Evolutionary conservation across 2,113 vertebrate genomes (phyloP).

Genomic region (Microcebus jonahi): DNA sequence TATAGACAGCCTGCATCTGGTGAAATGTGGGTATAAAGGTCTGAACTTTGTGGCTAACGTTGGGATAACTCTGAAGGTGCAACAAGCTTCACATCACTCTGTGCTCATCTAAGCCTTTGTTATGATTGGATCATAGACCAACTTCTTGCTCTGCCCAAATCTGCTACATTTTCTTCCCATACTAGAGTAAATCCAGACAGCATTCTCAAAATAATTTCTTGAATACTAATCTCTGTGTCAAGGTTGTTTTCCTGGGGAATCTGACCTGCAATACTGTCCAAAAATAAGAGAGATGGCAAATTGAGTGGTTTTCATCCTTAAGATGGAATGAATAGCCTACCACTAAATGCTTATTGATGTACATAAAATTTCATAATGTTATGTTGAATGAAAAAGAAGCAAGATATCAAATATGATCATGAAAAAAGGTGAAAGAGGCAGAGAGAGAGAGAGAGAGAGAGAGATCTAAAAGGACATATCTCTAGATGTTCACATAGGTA

Average conservation of each 20-base stretch:
- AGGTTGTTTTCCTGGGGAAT: not conserved
- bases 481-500: not conserved
- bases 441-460: not conserved
- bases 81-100: not conserved
- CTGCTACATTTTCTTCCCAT: not conserved
- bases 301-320: not conserved
- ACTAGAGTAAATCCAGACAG: not conserved
- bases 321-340: not conserved
- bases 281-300: not conserved
- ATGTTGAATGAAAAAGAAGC: not conserved
- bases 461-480: not conserved
- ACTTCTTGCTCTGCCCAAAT: not conserved
- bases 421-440: not conserved
- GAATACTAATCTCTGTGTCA: not conserved
- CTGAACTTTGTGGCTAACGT: not conserved
- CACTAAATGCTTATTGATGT: not conserved
- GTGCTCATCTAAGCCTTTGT: not conserved
- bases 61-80: not conserved
- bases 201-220: not conserved
- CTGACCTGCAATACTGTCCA: not conserved
- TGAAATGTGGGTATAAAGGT: not conserved
- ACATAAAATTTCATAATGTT: not conserved
- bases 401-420: not conserved
- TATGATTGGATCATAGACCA: not conserved
- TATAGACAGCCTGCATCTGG: not conserved